Evolutionary conservation across 2,113 vertebrate species (phyloP), one percentile per base, ranked within the genome.

Genomic region (Phodopus roborovskii): DNA sequence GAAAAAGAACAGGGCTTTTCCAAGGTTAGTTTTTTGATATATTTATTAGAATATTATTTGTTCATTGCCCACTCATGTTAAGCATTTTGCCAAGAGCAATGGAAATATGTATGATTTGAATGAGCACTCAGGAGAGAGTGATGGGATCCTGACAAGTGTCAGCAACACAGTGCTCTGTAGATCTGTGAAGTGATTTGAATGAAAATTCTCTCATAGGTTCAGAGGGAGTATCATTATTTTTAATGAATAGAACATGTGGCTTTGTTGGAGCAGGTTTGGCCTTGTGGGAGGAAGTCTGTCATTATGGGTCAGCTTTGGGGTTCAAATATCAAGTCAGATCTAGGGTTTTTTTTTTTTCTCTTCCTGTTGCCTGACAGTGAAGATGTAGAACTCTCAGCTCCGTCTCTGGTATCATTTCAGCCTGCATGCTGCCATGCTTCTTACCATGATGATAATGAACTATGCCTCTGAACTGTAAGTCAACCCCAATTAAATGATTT

Each of bases 21-120:
- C 53, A 5, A 68, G 66, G 16, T 73, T 90, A 45, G 24, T 45
- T 93, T 89, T 91, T 91, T 75, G 93, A 95, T 81, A 93, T 42
- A n/a, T 71, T 75, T 73, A 50, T 60, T 74, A 78, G 81, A 77
- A 1, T 20, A 39, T 17, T 88, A 26, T n/a, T 83, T 71, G 58
- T 78, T 73, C 45, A 83, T 79, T 36, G 36, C 50, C 79, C 73
- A 17, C 87, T 87, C 13, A 90, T 48, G 48, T 66, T 75, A 60
- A 75, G 70, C 68, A 45, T 83, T 92, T 90, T 87, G 53, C 90
- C 70, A 53, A 66, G 53, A 45, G 36, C 60, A 62, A 26, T 56
- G 24, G 89, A 22, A 87, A 15, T 58, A 74, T 36, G 82, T 50
- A 39, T 60, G 36, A 78, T 94, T 92, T 5, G 4, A 28, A 6